A percentile compares a stretch with the other conserved stretches of the same genome.
These are phyloP conservation scores for Tursiops truncatus DNA, from an alignment of 2,113 vertebrate genomes.

Conservation along the genomic window DNA sequence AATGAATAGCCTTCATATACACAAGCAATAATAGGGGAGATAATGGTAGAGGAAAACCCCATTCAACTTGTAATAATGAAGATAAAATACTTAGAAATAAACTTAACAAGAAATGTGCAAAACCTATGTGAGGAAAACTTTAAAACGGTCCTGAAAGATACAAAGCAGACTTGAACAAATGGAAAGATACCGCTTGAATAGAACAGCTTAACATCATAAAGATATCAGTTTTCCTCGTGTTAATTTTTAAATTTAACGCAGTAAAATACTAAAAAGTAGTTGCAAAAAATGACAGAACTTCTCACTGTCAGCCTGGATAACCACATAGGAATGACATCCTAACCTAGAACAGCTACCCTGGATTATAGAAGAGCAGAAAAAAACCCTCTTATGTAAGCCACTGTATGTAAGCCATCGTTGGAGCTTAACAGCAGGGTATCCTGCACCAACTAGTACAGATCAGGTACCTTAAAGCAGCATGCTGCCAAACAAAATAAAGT, in stretches of 20 bases:
- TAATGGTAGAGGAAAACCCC: not conserved
- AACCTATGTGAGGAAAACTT: not conserved
- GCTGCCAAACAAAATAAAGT: constrained; percentile 1
- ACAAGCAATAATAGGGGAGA: constrained; percentile 9
- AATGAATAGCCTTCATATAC: not conserved
- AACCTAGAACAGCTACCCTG: not conserved
- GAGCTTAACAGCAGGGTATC: not conserved
- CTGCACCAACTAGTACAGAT: not conserved
- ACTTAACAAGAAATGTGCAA: not conserved
- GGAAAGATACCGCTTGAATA: not conserved
- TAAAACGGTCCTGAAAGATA: not conserved
- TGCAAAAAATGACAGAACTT: constrained; percentile 19
- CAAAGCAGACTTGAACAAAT: not conserved
- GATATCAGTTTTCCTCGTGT: not conserved
- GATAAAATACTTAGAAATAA: constrained; percentile 23
- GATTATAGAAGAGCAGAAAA: not conserved
- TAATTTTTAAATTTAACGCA: constrained; percentile 24
- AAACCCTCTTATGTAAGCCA: not conserved
- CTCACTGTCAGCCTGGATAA: not conserved
- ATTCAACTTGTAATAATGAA: not conserved
- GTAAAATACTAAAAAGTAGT: not conserved
- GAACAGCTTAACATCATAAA: not conserved
- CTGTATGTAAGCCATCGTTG: not conserved
- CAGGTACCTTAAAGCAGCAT: not conserved
- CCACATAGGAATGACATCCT: not conserved